Evolutionary conservation across 2,797 vertebrate genomes (phyloP).

Genomic region (Champsocephalus esox): DNA sequence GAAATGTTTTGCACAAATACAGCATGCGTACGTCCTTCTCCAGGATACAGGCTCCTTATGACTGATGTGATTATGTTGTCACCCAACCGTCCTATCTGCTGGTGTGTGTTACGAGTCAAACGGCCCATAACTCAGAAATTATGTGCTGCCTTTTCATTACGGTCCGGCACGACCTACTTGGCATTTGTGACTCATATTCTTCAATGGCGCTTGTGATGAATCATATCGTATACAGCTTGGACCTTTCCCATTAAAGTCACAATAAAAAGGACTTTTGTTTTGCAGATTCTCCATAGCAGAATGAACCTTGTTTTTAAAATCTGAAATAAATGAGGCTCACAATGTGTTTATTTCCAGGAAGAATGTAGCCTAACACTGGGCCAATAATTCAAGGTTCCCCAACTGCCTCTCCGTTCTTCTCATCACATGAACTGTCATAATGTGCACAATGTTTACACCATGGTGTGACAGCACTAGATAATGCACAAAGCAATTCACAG

Average conservation of each 20-base stretch:
- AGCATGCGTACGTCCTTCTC: slow-evolving; percentile 21
- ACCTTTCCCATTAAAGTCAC: neutral
- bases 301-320: neutral
- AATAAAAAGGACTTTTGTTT: slow-evolving; percentile 11
- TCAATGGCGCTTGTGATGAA: slow-evolving; percentile 2
- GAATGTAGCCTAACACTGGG: neutral
- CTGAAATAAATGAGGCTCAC: too few species aligned
- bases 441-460: slow-evolving; percentile 20
- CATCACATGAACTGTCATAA: slow-evolving; percentile 4
- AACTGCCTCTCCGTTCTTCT: neutral
- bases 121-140: slow-evolving; percentile 31
- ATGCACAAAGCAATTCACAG: slow-evolving; percentile 37
- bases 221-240: neutral
- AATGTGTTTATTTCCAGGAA: neutral
- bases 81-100: slow-evolving; percentile 23
- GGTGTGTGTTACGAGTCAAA: slow-evolving; percentile 36
- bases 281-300: slow-evolving; percentile 2
- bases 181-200: slow-evolving; percentile 26
- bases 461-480: slow-evolving; percentile 28
- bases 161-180: slow-evolving; percentile 1
- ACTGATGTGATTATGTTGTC: slow-evolving; percentile 48
- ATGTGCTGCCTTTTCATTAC: slow-evolving; percentile 7
- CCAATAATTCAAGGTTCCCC: neutral
- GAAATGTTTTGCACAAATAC: slow-evolving; percentile 34
- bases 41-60: slow-evolving; percentile 30